A percentile compares a stretch with the other conserved stretches of the same genome.
phyloP scores from a whole-genome alignment of 2,888 invertebrate species.

The Acanthosepion lycidas region DNA sequence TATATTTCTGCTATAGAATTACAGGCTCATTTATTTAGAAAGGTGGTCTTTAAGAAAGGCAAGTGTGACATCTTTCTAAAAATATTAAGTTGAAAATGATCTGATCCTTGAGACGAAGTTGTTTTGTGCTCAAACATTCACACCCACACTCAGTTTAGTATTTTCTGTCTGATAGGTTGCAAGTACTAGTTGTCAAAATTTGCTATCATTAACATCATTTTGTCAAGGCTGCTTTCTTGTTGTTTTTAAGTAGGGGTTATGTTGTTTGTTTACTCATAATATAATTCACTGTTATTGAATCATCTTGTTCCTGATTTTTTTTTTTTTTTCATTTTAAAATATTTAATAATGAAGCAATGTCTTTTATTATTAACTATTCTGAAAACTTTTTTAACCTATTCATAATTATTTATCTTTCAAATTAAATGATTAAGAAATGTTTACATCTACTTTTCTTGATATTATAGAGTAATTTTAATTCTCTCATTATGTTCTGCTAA shows the following conservation, averaged over 20 bases:
- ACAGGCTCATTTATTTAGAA: neutral
- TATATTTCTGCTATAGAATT: neutral
- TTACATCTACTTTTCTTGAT: neutral
- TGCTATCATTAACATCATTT: neutral
- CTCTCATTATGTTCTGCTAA: neutral
- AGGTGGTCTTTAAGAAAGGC: neutral
- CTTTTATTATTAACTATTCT: no score
- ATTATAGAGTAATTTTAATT: neutral
- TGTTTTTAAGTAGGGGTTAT: neutral
- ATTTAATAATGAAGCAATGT: no score
- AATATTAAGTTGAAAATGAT: neutral
- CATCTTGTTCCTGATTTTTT: no score
- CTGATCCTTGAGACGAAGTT: neutral
- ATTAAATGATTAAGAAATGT: neutral
- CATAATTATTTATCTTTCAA: neutral
- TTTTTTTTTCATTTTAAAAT: no score
- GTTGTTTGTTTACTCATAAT: neutral
- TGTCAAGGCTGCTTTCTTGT: neutral
- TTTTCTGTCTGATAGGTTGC: neutral
- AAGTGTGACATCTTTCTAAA: conserved; percentile 33
- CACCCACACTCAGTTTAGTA: neutral
- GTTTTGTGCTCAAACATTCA: neutral
- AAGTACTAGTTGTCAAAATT: neutral
- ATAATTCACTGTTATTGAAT: neutral
- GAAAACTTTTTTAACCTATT: neutral